These are phyloP conservation scores for Nanorana parkeri DNA, from an alignment of 2,113 vertebrate genomes.

Conservation along the genomic window DNA sequence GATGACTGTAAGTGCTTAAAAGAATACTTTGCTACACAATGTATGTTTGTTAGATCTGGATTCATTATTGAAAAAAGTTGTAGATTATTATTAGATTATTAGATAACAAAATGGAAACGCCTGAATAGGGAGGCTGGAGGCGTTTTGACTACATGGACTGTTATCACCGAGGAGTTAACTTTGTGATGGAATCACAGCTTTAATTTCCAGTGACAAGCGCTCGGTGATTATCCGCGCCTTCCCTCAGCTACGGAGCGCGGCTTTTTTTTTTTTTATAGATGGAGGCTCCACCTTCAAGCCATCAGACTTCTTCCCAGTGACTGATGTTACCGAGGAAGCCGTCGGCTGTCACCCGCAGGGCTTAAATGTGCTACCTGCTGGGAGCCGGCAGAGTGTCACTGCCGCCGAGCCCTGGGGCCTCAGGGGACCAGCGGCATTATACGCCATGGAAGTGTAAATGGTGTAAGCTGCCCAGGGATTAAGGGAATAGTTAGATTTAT, in stretches of 20 bases:
- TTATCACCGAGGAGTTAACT: background rate
- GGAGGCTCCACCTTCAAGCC: constrained; percentile 4
- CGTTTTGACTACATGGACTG: background rate
- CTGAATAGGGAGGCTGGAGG: no score
- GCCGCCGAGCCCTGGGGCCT: background rate
- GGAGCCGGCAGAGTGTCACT: background rate
- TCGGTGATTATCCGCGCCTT: constrained; percentile 11
- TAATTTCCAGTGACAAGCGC: constrained; percentile 31
- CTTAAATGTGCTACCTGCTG: background rate
- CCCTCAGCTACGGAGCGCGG: background rate
- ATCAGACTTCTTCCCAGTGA: background rate
- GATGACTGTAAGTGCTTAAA: no score
- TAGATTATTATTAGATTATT: no score
- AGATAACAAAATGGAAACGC: no score
- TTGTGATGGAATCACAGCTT: background rate
- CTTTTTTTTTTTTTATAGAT: constrained; percentile 18
- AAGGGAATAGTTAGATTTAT: constrained; percentile 10
- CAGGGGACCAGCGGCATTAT: background rate
- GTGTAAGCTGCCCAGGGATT: constrained; percentile 8
- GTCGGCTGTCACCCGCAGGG: background rate
- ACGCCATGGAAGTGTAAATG: background rate
- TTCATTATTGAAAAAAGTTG: no score
- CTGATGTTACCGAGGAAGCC: background rate
- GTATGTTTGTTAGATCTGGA: no score
- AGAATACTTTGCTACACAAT: no score